Conservation (phyloP, 2,797 vertebrate genomes). For the Aulostomus chinensis region DNA sequence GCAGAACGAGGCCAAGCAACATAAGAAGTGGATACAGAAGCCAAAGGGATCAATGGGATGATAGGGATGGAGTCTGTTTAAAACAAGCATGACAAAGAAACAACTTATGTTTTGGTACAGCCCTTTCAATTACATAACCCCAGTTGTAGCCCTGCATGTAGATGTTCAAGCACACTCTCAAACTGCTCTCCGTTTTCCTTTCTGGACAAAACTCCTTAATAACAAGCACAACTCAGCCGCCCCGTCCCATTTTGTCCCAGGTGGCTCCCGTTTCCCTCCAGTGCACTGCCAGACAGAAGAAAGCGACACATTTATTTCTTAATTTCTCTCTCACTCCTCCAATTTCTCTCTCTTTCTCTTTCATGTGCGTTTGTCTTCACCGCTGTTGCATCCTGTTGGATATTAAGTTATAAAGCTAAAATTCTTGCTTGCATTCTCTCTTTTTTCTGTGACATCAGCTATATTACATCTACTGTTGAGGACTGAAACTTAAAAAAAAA, state of each 20-base stretch:
- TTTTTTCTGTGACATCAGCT: constrained; percentile 32
- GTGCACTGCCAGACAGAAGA: constrained; percentile 70
- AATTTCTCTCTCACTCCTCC: constrained; percentile 30
- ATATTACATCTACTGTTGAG: constrained; percentile 32
- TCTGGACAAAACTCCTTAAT: constrained; percentile 42
- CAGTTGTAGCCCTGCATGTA: constrained; percentile 72
- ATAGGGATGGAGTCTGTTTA: constrained; percentile 26
- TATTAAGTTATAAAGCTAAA: constrained; percentile 38
- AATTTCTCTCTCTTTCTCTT: constrained; percentile 71
- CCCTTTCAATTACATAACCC: constrained; percentile 41
- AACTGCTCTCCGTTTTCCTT: constrained; percentile 37
- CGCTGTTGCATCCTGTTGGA: constrained; percentile 42
- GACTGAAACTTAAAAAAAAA: constrained; percentile 37
- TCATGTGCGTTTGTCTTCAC: constrained; percentile 40
- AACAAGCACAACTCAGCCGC: constrained; percentile 76
- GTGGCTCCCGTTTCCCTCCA: neutral
- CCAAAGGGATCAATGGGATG: constrained; percentile 32
- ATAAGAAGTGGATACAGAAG: constrained; percentile 31
- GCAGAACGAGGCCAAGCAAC: neutral
- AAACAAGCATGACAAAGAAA: constrained; percentile 58
- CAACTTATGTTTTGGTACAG: constrained; percentile 36
- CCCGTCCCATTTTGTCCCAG: constrained; percentile 32
- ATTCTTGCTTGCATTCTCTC: constrained; percentile 55
- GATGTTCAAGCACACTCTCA: constrained; percentile 73
- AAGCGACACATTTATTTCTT: constrained; percentile 45